phyloP scores from a whole-genome alignment of 1,140 invertebrate genomes.

The Gonioctena quinquepunctata region DNA sequence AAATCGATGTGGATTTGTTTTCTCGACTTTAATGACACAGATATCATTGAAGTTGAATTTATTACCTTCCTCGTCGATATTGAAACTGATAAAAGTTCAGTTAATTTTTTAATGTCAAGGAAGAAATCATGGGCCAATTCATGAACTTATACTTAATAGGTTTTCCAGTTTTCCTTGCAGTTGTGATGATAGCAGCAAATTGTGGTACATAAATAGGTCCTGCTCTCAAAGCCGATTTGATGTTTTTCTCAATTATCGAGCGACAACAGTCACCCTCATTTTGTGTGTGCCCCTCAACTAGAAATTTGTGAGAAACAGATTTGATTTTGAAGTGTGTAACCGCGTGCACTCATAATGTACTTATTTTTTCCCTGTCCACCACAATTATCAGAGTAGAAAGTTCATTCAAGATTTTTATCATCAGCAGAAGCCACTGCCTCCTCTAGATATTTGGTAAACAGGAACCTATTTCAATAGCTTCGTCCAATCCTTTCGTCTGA shows the following conservation, averaged over 20 bases:
- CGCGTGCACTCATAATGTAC: constrained; percentile 46
- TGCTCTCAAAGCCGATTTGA: constrained; percentile 14
- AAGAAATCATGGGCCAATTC: constrained; percentile 26
- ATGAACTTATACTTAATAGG: constrained; percentile 24
- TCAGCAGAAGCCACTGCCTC: background rate
- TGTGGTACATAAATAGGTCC: constrained; percentile 30
- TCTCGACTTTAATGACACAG: constrained; percentile 11
- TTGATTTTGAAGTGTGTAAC: constrained; percentile 42
- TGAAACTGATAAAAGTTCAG: constrained; percentile 1
- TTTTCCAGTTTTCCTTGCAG: constrained; percentile 42
- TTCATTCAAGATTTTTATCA: constrained; percentile 23
- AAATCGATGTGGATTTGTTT: constrained; percentile 27
- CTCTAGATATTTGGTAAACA: constrained; percentile 34
- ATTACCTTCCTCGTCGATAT: background rate
- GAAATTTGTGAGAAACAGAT: constrained; percentile 45
- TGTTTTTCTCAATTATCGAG: constrained; percentile 39
- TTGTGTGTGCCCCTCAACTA: constrained; percentile 47
- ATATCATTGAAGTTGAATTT: constrained; percentile 7
- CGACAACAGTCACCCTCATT: constrained; percentile 47
- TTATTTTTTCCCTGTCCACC: constrained; percentile 48
- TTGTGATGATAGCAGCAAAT: constrained; percentile 29
- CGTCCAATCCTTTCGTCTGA: constrained; percentile 19
- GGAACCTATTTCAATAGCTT: constrained; percentile 34
- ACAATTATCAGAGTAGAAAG: constrained; percentile 49
- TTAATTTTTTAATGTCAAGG: constrained; percentile 36